Evolutionary conservation across 2,113 vertebrate species (phyloP).

Genomic region (Tapirus terrestris): DNA sequence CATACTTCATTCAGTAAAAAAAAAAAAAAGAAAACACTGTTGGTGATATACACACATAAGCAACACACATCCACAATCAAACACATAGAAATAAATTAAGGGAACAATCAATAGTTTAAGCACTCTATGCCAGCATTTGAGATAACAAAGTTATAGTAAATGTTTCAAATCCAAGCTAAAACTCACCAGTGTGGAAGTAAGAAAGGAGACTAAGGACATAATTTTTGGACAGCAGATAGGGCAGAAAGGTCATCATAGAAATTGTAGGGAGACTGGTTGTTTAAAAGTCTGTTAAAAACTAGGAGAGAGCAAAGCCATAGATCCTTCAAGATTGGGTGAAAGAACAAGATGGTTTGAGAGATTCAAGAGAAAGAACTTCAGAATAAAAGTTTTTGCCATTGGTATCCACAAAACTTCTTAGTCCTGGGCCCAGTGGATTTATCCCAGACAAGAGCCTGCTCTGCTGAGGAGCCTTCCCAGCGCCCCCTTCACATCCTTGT

Average conservation of each 20-base stretch:
- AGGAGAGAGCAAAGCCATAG: not conserved
- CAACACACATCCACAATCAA: not conserved
- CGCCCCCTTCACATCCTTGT: constrained; percentile 56
- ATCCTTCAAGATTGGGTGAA: not conserved
- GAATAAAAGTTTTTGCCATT: not conserved
- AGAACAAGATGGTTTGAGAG: not conserved
- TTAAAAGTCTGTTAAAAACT: not conserved
- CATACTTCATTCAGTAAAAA: not conserved
- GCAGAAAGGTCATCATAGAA: not conserved
- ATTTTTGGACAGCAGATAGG: not conserved
- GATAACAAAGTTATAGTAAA: not conserved
- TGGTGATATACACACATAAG: not conserved
- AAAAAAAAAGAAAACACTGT: not conserved
- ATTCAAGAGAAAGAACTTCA: not conserved
- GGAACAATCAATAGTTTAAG: not conserved
- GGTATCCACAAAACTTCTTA: not conserved
- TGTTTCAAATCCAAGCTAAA: not conserved
- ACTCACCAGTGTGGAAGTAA: not conserved
- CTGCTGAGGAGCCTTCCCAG: constrained; percentile 22
- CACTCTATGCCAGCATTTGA: not conserved
- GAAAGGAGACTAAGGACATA: not conserved
- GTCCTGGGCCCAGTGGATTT: not conserved
- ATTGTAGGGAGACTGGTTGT: not conserved
- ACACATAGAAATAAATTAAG: not conserved
- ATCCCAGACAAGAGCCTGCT: not conserved